Evolutionary conservation across 2,797 vertebrate genomes (phyloP), one percentile per base, ranked within the genome.

Genomic region (Microctenopoma lineatum): DNA sequence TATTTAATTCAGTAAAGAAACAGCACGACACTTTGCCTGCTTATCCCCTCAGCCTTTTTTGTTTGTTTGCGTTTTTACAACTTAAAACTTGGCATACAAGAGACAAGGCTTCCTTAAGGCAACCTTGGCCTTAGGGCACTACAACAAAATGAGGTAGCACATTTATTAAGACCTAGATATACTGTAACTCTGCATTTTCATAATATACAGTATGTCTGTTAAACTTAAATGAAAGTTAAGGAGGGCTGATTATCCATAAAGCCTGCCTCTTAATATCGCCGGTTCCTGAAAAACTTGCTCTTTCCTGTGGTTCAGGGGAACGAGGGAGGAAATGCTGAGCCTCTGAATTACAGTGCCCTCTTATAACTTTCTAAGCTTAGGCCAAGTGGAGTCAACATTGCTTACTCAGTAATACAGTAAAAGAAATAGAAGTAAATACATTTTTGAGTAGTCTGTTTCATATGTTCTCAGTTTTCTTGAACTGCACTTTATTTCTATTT

Each of bases 191-290:
- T 41, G 39, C 4, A 41, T 41, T 41, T 13, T 4, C 12, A 14
- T 41, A 14, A 14, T 41, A 41, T 41, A 4, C 13, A 13, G 4
- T 11, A 41, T 41, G 39, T 14, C 11, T 13, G 11, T 41, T 55
- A 55, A 2, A 57, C 27, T 48, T 14, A 9, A 45, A 26, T 27
- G 15, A 11, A 29, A 50, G 42, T 62, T 8, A 48, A 12, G 13
- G 53, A 32, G 45, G 27, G 36, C 16, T 25, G 16, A 84, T 55
- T 62, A 47, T 55, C 45, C 34, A 36, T 36, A 53, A 75, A 66
- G 47, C 56, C 50, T 63, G 15, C 7, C 14, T 57, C 79, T 56
- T 45, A 68, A 69, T 55, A 46, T 51, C 64, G 18, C 2, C 2
- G 7, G 14, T 66, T 60, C 58, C 53, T 50, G 12, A 56, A 54